These are phyloP conservation scores for Stenodema calcarata DNA, from an alignment of 2,888 invertebrate genomes.

Conservation along the genomic window DNA sequence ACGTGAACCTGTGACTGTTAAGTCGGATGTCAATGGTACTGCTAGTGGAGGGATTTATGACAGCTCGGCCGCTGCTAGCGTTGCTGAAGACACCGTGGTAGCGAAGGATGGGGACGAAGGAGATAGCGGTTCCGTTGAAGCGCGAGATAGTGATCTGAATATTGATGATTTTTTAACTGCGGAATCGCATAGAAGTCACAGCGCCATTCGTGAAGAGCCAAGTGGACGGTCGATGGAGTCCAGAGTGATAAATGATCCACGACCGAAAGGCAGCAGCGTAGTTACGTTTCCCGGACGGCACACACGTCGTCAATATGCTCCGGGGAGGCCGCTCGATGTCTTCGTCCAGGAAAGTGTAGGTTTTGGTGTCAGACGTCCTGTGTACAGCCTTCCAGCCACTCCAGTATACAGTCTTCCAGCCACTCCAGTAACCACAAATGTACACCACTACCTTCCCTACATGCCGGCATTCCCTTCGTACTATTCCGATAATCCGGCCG, in stretches of 20 bases:
- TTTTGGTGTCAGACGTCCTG: background rate
- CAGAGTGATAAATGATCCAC: conserved; percentile 25
- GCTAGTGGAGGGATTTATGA: background rate
- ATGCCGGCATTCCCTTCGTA: conserved; percentile 21
- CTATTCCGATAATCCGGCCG: conserved; percentile 25
- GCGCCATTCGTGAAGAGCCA: background rate
- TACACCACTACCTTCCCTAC: conserved; percentile 27
- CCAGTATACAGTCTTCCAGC: conserved; percentile 13
- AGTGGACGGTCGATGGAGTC: conserved; percentile 11
- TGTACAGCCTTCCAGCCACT: background rate
- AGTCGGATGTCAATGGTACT: background rate
- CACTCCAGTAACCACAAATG: background rate
- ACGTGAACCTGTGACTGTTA: background rate
- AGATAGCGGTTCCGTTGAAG: background rate
- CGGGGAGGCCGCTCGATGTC: conserved; percentile 30
- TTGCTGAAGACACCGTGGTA: background rate
- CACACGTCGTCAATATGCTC: conserved; percentile 40
- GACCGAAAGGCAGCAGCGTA: conserved; percentile 25
- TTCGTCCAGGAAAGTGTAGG: conserved; percentile 40
- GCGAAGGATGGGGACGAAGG: background rate
- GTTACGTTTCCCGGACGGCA: conserved; percentile 46
- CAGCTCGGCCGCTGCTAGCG: background rate
- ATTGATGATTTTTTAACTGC: conserved; percentile 3
- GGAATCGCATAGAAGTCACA: background rate
- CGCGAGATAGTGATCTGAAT: background rate